Conservation (phyloP, 2,113 vertebrate genomes). For the Carettochelys insculpta region DNA sequence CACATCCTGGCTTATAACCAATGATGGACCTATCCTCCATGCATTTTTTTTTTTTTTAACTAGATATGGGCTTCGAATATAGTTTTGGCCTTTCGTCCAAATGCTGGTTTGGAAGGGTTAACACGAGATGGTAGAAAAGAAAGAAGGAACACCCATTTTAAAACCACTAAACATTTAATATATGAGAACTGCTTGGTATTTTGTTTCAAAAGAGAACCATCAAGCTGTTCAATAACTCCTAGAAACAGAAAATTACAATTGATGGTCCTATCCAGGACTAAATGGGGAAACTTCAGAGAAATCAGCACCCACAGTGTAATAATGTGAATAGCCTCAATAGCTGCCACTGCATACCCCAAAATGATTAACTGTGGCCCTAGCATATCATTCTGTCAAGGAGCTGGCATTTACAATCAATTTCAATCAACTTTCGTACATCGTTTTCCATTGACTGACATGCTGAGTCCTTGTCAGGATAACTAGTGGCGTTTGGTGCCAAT, state of each 20-base stretch:
- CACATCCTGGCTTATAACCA: too few relatives aligned
- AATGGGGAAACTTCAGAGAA: conserved; percentile 56
- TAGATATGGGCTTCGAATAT: conserved; percentile 6
- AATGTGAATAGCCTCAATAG: conserved; percentile 40
- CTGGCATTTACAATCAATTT: conserved; percentile 65
- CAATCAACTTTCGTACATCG: conserved; percentile 53
- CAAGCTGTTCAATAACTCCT: conserved; percentile 52
- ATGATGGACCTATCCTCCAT: too few relatives aligned
- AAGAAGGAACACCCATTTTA: conserved; percentile 28
- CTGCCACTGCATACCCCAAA: conserved; percentile 22
- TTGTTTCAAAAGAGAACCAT: conserved; percentile 47
- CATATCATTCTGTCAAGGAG: conserved; percentile 58
- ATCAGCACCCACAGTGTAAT: conserved; percentile 48
- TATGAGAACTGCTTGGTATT: conserved; percentile 1
- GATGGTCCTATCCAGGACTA: conserved; percentile 56
- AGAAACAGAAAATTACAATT: conserved; percentile 52
- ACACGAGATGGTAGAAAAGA: conserved; percentile 28
- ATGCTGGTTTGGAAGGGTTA: conserved; percentile 5
- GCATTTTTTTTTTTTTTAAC: too few relatives aligned
- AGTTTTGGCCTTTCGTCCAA: conserved; percentile 32
- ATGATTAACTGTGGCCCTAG: conserved; percentile 28
- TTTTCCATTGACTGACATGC: conserved; percentile 50
- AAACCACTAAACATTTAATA: conserved; percentile 20
- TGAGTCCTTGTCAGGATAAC: conserved; percentile 41
- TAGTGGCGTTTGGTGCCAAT: conserved; percentile 51